Evolutionary conservation across 92 coral and sea anemone species (phyloP).

Genomic region (Zoanthus sansibaricus): DNA sequence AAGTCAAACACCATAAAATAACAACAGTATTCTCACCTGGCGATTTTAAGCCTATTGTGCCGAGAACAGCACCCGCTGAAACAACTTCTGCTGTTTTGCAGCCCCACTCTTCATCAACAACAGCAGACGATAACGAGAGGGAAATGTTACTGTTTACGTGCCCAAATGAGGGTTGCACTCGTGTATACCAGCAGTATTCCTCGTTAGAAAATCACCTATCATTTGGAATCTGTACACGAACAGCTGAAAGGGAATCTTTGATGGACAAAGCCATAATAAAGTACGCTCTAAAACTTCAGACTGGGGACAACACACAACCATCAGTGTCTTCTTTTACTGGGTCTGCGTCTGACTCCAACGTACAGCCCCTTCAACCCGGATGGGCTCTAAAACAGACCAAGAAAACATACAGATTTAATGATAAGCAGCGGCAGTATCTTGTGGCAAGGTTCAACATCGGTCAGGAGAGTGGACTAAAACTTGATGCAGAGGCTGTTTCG

Average conservation of each 20-base stretch:
- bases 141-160: background rate
- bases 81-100: background rate
- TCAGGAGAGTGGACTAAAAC: constrained; percentile 39
- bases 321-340: background rate
- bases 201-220: constrained; percentile 3
- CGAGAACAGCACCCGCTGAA: background rate
- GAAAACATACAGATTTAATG: constrained; percentile 23
- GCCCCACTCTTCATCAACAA: background rate
- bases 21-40: background rate
- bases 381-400: constrained; percentile 49
- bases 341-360: background rate
- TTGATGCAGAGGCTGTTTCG: constrained; percentile 40
- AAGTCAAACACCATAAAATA: background rate
- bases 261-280: background rate
- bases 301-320: constrained; percentile 25
- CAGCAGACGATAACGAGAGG: background rate
- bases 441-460: constrained; percentile 48
- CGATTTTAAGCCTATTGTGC: background rate
- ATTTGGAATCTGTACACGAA: constrained; percentile 5
- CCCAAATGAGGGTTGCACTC: constrained; percentile 5
- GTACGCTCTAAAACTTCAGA: constrained; percentile 4
- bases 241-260: background rate
- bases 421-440: constrained; percentile 37
- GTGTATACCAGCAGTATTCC: background rate
- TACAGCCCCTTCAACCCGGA: background rate